These are phyloP conservation scores for Meloe dianella DNA, from an alignment of 2,888 invertebrate genomes.

Conservation along the genomic window DNA sequence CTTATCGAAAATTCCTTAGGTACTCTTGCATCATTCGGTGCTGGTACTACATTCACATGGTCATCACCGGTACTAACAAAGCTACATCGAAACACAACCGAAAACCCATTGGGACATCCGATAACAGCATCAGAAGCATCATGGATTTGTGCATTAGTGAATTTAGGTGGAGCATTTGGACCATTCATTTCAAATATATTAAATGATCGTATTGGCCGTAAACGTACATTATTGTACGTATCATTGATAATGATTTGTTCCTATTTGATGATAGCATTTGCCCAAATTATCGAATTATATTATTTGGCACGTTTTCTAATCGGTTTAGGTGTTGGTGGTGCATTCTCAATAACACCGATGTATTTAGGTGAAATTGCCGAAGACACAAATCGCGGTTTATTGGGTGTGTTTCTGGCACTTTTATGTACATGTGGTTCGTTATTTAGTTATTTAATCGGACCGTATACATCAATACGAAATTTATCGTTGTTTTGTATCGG, in stretches of 20 bases:
- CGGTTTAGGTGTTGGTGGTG: constrained; percentile 71
- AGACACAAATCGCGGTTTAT: constrained; percentile 72
- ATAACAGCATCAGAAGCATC: constrained; percentile 41
- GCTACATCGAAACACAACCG: constrained; percentile 21
- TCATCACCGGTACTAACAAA: constrained; percentile 22
- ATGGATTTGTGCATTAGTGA: constrained; percentile 42
- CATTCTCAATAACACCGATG: constrained; percentile 78
- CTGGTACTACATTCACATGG: constrained; percentile 17
- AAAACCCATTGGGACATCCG: constrained; percentile 39
- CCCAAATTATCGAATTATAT: constrained; percentile 36
- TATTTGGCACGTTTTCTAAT: constrained; percentile 66
- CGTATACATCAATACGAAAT: neutral
- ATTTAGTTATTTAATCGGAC: constrained; percentile 6
- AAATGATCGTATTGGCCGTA: constrained; percentile 63
- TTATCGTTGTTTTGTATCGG: constrained; percentile 3
- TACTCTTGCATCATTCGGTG: constrained; percentile 14
- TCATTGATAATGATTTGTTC: constrained; percentile 69
- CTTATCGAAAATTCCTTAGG: constrained; percentile 14
- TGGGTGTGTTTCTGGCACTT: constrained; percentile 12
- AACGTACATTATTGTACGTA: constrained; percentile 68
- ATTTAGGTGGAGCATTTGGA: constrained; percentile 43
- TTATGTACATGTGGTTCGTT: neutral
- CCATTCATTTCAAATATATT: constrained; percentile 40
- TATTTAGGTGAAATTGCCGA: constrained; percentile 87
- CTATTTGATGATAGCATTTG: constrained; percentile 36